phyloP scores from a whole-genome alignment of 2,888 invertebrate genomes.

The Petrophora chlorosata region DNA sequence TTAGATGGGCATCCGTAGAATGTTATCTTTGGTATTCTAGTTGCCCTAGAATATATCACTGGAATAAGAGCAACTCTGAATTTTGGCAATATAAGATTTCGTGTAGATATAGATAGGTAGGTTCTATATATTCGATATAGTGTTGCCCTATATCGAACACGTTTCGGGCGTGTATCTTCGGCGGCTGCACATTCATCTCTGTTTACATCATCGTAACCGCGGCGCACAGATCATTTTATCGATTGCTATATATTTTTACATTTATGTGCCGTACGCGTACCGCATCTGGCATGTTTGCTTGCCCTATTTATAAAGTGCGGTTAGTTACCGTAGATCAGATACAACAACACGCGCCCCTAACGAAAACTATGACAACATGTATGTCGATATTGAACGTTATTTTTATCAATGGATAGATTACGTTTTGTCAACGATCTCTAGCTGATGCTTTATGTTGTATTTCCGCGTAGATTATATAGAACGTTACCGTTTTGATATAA shows the following conservation, averaged over 20 bases:
- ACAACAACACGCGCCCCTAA: constrained; percentile 41
- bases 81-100: constrained; percentile 16
- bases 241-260: constrained; percentile 62
- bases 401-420: constrained; percentile 35
- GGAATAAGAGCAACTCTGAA: too few relatives aligned
- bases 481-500: constrained; percentile 31
- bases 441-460: constrained; percentile 18
- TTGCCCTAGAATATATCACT: too few relatives aligned
- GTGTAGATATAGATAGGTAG: background rate
- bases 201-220: constrained; percentile 60
- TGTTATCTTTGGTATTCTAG: too few relatives aligned
- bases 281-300: constrained; percentile 64
- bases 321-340: constrained; percentile 58
- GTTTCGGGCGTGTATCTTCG: constrained; percentile 32
- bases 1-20: too few relatives aligned
- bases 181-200: constrained; percentile 44
- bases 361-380: constrained; percentile 36
- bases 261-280: constrained; percentile 54
- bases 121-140: too few relatives aligned
- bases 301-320: constrained; percentile 69
- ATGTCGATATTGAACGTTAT: constrained; percentile 21
- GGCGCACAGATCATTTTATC: constrained; percentile 63
- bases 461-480: constrained; percentile 22
- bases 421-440: constrained; percentile 40
- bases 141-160: constrained; percentile 32